Base-by-base conservation (phyloP, 2,797 vertebrate genomes). In the Protosalanx chinensis region DNA sequence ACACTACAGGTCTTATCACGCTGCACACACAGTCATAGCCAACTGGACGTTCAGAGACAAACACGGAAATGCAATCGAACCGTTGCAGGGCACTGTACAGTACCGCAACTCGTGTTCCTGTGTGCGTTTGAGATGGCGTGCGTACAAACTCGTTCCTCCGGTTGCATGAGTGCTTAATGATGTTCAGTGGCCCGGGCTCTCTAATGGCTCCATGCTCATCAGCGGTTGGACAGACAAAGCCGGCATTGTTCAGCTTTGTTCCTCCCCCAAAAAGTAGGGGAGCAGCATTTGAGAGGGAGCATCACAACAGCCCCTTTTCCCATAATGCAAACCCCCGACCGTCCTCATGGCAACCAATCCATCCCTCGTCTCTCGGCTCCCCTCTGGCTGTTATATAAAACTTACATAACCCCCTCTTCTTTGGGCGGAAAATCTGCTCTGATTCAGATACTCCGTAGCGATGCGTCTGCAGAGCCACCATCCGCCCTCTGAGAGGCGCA, bases 201-300 rank as follows among this genome's bases (percentile, higher is more conserved):
- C 69, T 63, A 46, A 12, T 60, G 58, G 58, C 58, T 56, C 15
- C 18, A 63, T 64, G 29, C 46, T 64, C 23, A 32, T 51, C 6
- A 51, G 16, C 10, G 8, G 20, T 58, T 33, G 29, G 29, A 63
- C 35, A 10, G 57, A n/a, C 41, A 57, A 56, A 16, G 49, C 30
- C 68, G 59, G 56, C 15, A 46, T 15, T 60, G 13, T 60, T 69
- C 32, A n/a, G 23, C 33, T 60, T 37, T 70, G n/a, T 37, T 59
- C n/a, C 8, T 27, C 30, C n/a, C 58, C 37, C 1, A 12, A 13
- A 13, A 46, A 0, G 41, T 3, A 12, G 13, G 41, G 12, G 41
- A 46, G 41, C 12, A 46, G 7, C 6, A 12, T 13, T 46, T 46
- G 29, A 69, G 29, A 37, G 15, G 41, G 53, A 46, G 53, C 56